Conservation (phyloP, 1,140 invertebrate species). For the Bombus pascuorum region DNA sequence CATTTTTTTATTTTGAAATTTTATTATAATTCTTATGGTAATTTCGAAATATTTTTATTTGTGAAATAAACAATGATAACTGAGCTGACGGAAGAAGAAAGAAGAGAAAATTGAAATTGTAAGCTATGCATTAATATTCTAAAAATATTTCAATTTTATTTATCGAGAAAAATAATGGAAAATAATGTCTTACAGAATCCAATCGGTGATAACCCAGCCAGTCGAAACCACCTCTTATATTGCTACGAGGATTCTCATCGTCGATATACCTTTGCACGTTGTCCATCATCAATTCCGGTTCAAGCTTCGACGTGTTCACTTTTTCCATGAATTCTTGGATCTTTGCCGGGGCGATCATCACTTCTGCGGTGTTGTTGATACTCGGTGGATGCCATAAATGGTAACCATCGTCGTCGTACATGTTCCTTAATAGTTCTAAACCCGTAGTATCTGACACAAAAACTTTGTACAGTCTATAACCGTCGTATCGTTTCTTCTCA, state of each 20-base stretch:
- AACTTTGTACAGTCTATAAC: conserved; percentile 23
- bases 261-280: conserved; percentile 75
- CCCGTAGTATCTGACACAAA: background rate
- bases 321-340: conserved; percentile 65
- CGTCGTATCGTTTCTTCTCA: conserved; percentile 34
- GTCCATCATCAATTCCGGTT: conserved; percentile 66
- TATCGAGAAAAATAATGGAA: background rate
- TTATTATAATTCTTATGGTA: background rate
- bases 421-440: background rate
- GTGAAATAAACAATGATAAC: background rate
- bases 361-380: conserved; percentile 61
- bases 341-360: conserved; percentile 72
- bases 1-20: background rate
- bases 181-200: background rate
- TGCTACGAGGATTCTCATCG: conserved; percentile 64
- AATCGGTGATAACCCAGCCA: conserved; percentile 38
- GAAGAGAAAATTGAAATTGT: background rate
- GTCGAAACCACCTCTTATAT: background rate
- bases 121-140: background rate
- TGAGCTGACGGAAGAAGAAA: background rate
- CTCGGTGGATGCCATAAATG: conserved; percentile 70
- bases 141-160: background rate
- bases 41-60: background rate
- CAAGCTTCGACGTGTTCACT: conserved; percentile 50
- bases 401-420: conserved; percentile 42